Base-by-base conservation (phyloP, 1,140 invertebrate species). In the Hermetia illucens region DNA sequence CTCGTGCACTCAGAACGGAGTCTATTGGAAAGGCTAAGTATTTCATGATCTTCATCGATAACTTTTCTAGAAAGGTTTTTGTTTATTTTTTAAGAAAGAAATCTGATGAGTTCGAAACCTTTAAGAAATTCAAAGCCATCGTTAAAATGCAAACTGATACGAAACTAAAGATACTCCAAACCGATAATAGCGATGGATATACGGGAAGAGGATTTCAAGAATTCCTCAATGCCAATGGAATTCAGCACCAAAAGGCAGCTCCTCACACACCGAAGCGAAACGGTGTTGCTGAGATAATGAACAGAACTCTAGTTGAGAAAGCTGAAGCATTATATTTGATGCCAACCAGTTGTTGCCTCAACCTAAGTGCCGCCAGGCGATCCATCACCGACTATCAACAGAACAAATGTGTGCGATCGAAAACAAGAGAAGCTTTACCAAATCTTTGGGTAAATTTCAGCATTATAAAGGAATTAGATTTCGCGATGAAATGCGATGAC, bases 81-180 rank as follows among this genome's bases (percentile, higher is more conserved):
- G 50, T 59, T 16, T 61, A 56, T 38, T 59, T 61, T 37, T 25
- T 62, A 15, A 47, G 49, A 41, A 25, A 40, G 3, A 63, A 63
- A 40, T 39, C 21, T 41, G 33, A 55, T 37, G 47, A 44, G 2
- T 24, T 37, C 13, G 30, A 43, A 34, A 27, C 15, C 36, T 51
- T 51, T 40, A 54, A 43, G 43, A 44, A 51, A 18, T 62, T 49
- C 39, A 51, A 51, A 44, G 17, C n/a, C 8, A 25, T 53, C 20
- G 51, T 56, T 19, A 53, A 60, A 44, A 56, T 45, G 25, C 53
- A 56, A 44, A 49, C 42, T 17, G 44, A 39, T 27, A 48, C 44
- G 10, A 50, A 46, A 8, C 43, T 62, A n/a, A 55, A 58, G 45
- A 36, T 34, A 17, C 10, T 62, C 13, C 44, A 45, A 44, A 47